A percentile compares a stretch with the other conserved stretches of the same genome.
These are phyloP conservation scores for Botrylloides violaceus DNA, from an alignment of 23 tunicate species.

Conservation along the genomic window DNA sequence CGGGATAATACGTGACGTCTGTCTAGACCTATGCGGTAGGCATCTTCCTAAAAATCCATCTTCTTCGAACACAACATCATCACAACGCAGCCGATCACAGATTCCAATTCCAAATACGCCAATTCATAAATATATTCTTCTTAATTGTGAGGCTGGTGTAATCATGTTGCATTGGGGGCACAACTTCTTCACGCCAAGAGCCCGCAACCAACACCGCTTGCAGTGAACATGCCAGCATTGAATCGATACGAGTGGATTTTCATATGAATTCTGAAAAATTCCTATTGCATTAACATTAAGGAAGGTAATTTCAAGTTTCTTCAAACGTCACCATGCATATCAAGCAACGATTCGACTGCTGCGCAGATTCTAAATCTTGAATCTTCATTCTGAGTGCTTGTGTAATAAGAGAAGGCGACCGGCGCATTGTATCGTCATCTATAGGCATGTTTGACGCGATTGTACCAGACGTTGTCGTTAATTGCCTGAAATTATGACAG, in stretches of 20 bases:
- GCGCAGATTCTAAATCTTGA: constrained; percentile 28
- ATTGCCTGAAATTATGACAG: too few species aligned
- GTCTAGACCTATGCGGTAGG: too few species aligned
- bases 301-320: too few species aligned
- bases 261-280: constrained; percentile 35
- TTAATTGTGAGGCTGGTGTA: constrained; percentile 51
- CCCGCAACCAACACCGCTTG: constrained; percentile 66
- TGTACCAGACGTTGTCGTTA: too few species aligned
- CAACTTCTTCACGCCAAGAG: constrained; percentile 55
- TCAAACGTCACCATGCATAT: constrained; percentile 62
- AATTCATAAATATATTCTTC: constrained; percentile 51
- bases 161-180: constrained; percentile 83
- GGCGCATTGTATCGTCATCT: not conserved
- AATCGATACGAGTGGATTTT: constrained; percentile 60
- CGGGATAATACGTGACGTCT: too few species aligned
- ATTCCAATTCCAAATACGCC: too few species aligned
- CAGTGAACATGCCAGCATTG: constrained; percentile 91
- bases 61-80: too few species aligned
- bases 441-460: too few species aligned
- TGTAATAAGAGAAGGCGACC: not conserved
- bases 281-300: not conserved
- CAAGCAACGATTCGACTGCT: constrained; percentile 30
- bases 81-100: too few species aligned
- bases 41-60: too few species aligned
- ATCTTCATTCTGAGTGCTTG: constrained; percentile 30